Conservation (phyloP, 2,113 vertebrate genomes). For the Daboia siamensis region DNA sequence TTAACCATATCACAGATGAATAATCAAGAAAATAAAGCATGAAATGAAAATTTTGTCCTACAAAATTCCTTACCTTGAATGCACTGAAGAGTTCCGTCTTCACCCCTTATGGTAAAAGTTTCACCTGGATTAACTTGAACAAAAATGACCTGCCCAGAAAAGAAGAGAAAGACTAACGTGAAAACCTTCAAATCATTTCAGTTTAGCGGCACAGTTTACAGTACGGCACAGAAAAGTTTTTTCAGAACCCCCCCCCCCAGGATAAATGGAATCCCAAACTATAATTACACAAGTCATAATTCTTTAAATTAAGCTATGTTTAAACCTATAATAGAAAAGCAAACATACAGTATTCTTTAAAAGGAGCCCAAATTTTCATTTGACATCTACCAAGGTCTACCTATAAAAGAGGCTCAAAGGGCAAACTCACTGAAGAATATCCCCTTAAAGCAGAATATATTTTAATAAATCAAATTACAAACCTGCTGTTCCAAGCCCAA, state of each 20-base stretch:
- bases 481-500: not conserved
- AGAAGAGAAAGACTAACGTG: conserved; percentile 53
- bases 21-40: not conserved
- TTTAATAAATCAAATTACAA: not conserved
- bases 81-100: conserved; percentile 95
- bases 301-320: not conserved
- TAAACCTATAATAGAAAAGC: not conserved
- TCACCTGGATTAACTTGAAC: conserved; percentile 98
- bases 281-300: not conserved
- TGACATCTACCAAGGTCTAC: not conserved
- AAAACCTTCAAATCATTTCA: conserved; percentile 10
- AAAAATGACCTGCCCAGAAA: conserved; percentile 84
- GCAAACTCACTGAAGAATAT: not conserved
- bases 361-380: not conserved
- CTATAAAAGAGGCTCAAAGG: not conserved
- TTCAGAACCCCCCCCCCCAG: not conserved
- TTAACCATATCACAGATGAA: not conserved
- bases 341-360: not conserved
- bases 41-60: not conserved
- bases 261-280: not conserved
- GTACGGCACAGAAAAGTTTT: not conserved
- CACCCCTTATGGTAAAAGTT: conserved; percentile 94
- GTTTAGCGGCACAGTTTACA: not conserved
- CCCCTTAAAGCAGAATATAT: not conserved
- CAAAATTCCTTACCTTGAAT: conserved; percentile 85